Conservation (phyloP, 2,113 vertebrate genomes). For the Marcusenius ussheri region DNA sequence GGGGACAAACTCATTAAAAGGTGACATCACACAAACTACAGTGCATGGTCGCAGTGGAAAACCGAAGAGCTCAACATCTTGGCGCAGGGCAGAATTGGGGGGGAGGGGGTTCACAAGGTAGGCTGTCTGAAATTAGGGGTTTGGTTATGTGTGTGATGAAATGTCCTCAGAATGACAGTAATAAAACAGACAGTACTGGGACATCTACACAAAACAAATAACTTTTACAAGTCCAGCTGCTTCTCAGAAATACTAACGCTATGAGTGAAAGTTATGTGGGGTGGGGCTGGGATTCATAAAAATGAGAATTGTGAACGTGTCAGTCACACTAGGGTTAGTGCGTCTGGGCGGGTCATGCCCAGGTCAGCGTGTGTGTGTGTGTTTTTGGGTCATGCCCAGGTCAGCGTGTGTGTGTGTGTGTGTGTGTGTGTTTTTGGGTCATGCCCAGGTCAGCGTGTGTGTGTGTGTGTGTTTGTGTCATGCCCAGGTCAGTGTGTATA, state of each 20-base stretch:
- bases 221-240: background rate
- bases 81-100: background rate
- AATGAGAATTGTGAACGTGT: background rate
- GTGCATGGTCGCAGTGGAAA: background rate
- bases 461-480: too few relatives aligned
- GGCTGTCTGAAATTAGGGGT: background rate
- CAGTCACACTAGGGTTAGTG: background rate
- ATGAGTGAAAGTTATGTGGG: background rate
- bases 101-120: background rate
- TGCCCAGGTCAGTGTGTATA: background rate
- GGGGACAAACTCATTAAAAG: background rate
- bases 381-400: background rate
- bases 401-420: background rate
- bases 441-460: too few relatives aligned
- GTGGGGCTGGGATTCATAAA: background rate
- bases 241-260: background rate
- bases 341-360: background rate
- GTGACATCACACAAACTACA: background rate
- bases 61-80: background rate
- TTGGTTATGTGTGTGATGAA: background rate
- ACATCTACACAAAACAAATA: background rate
- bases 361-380: background rate
- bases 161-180: background rate
- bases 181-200: background rate
- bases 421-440: background rate